Percentiles rank a stretch among this genome's conserved stretches.
Conservation (phyloP, 2,888 invertebrate genomes). For the Pediacus dermestoides region DNA sequence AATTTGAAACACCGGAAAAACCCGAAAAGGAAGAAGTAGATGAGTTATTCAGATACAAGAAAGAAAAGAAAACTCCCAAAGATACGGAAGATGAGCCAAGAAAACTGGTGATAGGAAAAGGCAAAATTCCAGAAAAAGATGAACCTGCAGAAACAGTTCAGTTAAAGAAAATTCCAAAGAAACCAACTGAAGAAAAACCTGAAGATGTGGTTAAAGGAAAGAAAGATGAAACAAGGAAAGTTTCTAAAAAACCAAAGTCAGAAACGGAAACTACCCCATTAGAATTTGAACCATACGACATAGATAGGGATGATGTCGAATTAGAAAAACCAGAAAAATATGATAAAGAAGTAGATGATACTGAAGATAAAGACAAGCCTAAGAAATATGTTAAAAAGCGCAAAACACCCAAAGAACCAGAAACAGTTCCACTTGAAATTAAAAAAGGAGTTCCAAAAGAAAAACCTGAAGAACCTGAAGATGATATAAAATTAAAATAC, state of each 20-base stretch:
- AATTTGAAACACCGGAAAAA: constrained; percentile 37
- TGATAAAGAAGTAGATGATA: constrained; percentile 44
- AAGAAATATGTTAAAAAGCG: constrained; percentile 25
- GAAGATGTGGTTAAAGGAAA: constrained; percentile 38
- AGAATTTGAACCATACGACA: constrained; percentile 42
- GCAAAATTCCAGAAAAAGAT: constrained; percentile 42
- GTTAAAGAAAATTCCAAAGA: constrained; percentile 47
- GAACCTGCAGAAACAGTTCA: constrained; percentile 36
- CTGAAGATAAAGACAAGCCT: constrained; percentile 42
- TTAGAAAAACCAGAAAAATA: constrained; percentile 38
- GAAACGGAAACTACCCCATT: constrained; percentile 29
- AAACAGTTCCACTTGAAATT: no score
- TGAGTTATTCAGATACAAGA: constrained; percentile 29
- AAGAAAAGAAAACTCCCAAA: constrained; percentile 19
- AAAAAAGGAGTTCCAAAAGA: no score
- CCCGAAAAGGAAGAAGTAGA: constrained; percentile 35
- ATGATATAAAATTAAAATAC: constrained; percentile 47
- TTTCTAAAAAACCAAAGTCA: no score
- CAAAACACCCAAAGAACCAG: constrained; percentile 30
- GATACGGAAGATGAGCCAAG: constrained; percentile 21
- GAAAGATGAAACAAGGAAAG: no score
- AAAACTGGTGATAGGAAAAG: constrained; percentile 41
- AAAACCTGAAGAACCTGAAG: constrained; percentile 44
- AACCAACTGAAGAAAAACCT: constrained; percentile 18
- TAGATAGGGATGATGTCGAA: constrained; percentile 43